phyloP scores from a whole-genome alignment of 2,797 vertebrate species.

The Psittacula derbiana region DNA sequence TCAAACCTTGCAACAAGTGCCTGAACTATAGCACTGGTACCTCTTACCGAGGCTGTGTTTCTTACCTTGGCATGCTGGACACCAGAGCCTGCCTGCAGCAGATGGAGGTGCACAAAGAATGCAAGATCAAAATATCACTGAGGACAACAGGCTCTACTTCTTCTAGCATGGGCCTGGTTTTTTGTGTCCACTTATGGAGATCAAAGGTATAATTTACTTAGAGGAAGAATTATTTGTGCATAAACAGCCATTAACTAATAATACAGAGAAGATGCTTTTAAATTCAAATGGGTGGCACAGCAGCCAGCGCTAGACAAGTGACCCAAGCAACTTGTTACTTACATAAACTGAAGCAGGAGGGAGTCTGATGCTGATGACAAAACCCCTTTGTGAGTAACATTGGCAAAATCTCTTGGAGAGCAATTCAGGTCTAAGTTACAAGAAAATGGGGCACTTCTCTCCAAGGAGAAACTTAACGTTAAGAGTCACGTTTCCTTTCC shows the following conservation, averaged over 20 bases:
- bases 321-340: conserved; percentile 7
- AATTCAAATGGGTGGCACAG: conserved; percentile 23
- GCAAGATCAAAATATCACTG: neutral
- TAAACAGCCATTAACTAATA: conserved; percentile 43
- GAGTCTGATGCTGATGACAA: conserved; percentile 37
- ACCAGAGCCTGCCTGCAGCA: neutral
- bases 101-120: neutral
- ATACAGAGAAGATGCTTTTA: conserved; percentile 43
- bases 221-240: conserved; percentile 40
- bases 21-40: neutral
- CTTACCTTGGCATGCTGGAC: neutral
- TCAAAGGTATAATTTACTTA: conserved; percentile 42
- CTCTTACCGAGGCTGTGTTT: rapidly evolving
- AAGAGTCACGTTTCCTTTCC: neutral
- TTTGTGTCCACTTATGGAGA: neutral
- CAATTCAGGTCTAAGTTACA: neutral
- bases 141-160: neutral
- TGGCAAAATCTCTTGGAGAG: neutral
- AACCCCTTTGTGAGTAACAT: conserved; percentile 2
- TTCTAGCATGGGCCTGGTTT: neutral
- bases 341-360: conserved; percentile 23
- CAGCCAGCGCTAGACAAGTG: neutral
- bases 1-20: neutral
- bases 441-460: neutral
- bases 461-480: neutral